Percentiles rank a stretch among this genome's conserved stretches.
These are phyloP conservation scores for Trogon surrucura DNA, from an alignment of 2,113 vertebrate genomes.

Conservation along the genomic window DNA sequence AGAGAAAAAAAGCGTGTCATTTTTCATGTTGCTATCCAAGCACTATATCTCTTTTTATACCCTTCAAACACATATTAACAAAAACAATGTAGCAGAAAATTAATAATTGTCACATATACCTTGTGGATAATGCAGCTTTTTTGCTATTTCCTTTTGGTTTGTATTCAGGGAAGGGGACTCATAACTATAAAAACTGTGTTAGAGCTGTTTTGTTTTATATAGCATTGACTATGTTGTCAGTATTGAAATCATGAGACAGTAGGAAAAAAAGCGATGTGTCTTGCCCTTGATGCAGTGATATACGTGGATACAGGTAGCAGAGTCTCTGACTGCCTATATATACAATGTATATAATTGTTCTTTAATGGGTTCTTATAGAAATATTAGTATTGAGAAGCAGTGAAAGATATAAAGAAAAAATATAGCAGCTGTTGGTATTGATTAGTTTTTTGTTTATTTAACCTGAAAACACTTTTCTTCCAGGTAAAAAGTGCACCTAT, in stretches of 20 bases:
- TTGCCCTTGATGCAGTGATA: background rate
- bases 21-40: background rate
- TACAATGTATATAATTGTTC: background rate
- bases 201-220: background rate
- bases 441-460: slow-evolving; percentile 12
- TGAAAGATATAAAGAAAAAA: background rate
- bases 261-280: background rate
- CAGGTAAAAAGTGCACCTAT: slow-evolving; percentile 99
- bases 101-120: background rate
- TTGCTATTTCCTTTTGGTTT: background rate
- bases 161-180: background rate
- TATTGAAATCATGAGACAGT: background rate
- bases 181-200: background rate
- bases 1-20: background rate
- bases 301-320: background rate
- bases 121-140: background rate
- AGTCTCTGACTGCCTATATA: background rate
- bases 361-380: background rate
- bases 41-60: background rate
- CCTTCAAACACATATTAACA: background rate
- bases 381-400: background rate
- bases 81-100: background rate
- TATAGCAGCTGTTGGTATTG: background rate
- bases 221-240: background rate
- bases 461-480: slow-evolving; percentile 50